Evolutionary conservation across 2,888 invertebrate species (phyloP), one percentile per base, ranked within the genome.

Genomic region (Sialis lutaria): DNA sequence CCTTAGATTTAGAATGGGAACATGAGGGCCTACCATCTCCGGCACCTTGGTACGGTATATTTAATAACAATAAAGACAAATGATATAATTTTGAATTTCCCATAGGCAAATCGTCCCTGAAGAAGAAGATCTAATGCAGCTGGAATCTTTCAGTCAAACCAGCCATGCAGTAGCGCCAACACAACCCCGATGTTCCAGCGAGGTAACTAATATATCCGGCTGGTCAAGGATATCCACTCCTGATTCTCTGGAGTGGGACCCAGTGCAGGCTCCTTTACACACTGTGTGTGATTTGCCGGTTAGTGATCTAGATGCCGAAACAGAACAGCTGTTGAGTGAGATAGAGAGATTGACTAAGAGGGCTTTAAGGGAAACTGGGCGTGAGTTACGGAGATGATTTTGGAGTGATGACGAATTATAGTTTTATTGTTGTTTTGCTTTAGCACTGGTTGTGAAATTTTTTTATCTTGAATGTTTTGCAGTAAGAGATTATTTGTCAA

Each of bases 1-100:
- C 79, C 5, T 60, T 80, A 48, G 80, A 80, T 57, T 64, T 80
- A 48, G 80, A 80, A 61, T 80, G 80, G 80, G 80, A 80, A 61
- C 77, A 79, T 56, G 80, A 80, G 64, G 67, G 68, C 53, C 51
- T 65, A 9, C 47, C 47, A 31, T 47, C 47, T 30, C 47, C 47
- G 9, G 47, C 47, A 33, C 47, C 47, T 9, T 47, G 47, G 47
- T 47, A 41, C 12, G 4, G 6, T 37, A 13, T 12, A 13, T 13
- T n/a, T 9, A 6, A 7, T 10, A 13, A 22, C 4, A 4, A 22
- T 12, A 50, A 48, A 10, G 40, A 10, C 31, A 34, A 41, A 13
- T 30, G 39, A 39, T 41, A 40, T 35, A 40, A 45, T 44, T 34
- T n/a, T 45, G 12, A 33, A 40, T 1, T 42, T 43, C 2, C 40